These are phyloP conservation scores for Miopithecus talapoin DNA, from an alignment of 2,797 vertebrate species.

Conservation along the genomic window DNA sequence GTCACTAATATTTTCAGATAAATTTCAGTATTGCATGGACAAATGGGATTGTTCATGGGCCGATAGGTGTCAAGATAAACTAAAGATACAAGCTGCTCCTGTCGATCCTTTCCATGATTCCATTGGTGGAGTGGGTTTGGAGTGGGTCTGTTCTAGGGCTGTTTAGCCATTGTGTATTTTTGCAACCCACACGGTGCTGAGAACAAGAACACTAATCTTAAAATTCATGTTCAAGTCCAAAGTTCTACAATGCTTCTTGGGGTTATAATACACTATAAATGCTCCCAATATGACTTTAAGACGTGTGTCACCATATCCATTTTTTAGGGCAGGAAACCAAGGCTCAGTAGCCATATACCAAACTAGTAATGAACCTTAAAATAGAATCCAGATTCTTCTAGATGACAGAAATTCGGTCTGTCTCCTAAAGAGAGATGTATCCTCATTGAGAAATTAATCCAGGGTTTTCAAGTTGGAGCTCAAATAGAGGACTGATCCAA, in stretches of 20 bases:
- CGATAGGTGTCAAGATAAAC: not conserved
- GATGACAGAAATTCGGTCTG: not conserved
- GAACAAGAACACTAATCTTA: not conserved
- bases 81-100: not conserved
- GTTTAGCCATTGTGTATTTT: too few relatives aligned
- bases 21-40: not conserved
- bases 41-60: not conserved
- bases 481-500: not conserved
- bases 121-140: not conserved
- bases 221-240: not conserved
- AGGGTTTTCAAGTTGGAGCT: not conserved
- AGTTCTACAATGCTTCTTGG: not conserved
- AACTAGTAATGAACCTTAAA: not conserved
- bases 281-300: not conserved
- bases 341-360: not conserved
- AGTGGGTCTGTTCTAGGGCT: rapidly evolving
- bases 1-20: not conserved
- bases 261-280: not conserved
- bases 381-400: not conserved
- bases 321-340: not conserved
- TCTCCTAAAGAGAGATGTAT: not conserved
- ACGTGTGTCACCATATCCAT: not conserved
- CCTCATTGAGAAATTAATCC: not conserved
- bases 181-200: not conserved
- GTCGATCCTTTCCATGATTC: not conserved